These are phyloP conservation scores for Papilio polyxenes DNA, from an alignment of 1,140 invertebrate genomes.

Conservation along the genomic window DNA sequence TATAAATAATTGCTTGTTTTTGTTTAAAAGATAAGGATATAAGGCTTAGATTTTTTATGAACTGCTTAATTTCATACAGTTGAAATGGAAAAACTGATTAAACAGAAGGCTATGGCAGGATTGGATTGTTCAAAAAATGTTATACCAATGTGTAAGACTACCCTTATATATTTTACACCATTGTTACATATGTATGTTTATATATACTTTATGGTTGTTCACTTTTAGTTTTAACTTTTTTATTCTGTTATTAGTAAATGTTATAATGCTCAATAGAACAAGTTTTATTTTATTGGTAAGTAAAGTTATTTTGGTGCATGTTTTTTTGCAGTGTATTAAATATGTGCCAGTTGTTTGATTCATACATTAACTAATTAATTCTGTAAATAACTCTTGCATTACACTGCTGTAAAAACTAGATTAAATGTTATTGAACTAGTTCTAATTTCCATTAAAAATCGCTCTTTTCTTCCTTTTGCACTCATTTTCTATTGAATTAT, in stretches of 20 bases:
- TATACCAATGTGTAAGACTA: constrained; percentile 47
- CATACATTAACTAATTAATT: not conserved
- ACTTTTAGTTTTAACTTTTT: not conserved
- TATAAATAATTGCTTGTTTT: constrained; percentile 17
- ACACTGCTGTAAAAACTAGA: not conserved
- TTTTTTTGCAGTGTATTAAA: not conserved
- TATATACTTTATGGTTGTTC: not conserved
- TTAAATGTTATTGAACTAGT: not conserved
- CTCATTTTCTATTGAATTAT: too few species aligned
- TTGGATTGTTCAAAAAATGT: constrained; percentile 87
- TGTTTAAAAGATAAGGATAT: not conserved
- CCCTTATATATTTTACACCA: not conserved
- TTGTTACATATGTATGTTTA: not conserved
- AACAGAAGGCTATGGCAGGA: constrained; percentile 84
- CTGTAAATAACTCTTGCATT: not conserved
- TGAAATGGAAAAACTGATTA: constrained; percentile 52
- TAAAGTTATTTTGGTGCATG: not conserved
- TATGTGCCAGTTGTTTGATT: not conserved
- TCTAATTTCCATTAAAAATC: not conserved
- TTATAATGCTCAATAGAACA: not conserved
- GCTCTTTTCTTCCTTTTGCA: not conserved
- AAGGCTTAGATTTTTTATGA: not conserved
- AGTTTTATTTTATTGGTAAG: constrained; percentile 16
- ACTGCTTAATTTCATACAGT: constrained; percentile 56
- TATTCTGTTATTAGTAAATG: constrained; percentile 27